These are phyloP conservation scores for Scleropages formosus DNA, from an alignment of 2,797 vertebrate species.

Conservation along the genomic window DNA sequence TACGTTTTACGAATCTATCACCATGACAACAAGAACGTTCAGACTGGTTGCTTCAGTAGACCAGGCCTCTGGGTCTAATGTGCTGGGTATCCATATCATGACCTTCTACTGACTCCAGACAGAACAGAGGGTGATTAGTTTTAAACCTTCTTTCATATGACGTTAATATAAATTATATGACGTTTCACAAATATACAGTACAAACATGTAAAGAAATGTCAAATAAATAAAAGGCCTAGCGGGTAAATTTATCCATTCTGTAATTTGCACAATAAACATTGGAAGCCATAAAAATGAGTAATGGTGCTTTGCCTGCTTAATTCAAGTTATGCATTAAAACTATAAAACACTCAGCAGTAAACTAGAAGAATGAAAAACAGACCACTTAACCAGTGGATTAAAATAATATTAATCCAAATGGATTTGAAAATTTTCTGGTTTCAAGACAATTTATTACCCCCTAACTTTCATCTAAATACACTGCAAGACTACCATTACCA, in stretches of 20 bases:
- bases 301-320: neutral
- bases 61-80: neutral
- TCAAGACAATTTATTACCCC: neutral
- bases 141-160: too few relatives aligned
- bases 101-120: too few relatives aligned
- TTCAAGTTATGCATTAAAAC: slow-evolving; percentile 9
- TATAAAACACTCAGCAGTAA: slow-evolving; percentile 17
- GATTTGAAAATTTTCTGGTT: slow-evolving; percentile 7
- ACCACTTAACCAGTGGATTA: neutral
- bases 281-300: slow-evolving; percentile 24
- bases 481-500: too few relatives aligned
- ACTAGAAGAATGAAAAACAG: slow-evolving; percentile 10
- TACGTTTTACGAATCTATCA: slow-evolving; percentile 26
- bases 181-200: neutral
- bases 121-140: too few relatives aligned
- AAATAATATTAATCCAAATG: slow-evolving; percentile 24
- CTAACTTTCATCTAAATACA: neutral
- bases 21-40: slow-evolving; percentile 21
- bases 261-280: slow-evolving; percentile 14
- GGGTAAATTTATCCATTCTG: neutral
- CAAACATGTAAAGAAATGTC: neutral
- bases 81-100: too few relatives aligned
- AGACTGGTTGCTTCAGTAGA: neutral
- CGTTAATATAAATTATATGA: neutral
- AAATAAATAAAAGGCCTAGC: slow-evolving; percentile 12